A percentile compares a stretch with the other conserved stretches of the same genome.
Conservation (phyloP, 2,797 vertebrate genomes). For the Schizothorax lantsangensis region DNA sequence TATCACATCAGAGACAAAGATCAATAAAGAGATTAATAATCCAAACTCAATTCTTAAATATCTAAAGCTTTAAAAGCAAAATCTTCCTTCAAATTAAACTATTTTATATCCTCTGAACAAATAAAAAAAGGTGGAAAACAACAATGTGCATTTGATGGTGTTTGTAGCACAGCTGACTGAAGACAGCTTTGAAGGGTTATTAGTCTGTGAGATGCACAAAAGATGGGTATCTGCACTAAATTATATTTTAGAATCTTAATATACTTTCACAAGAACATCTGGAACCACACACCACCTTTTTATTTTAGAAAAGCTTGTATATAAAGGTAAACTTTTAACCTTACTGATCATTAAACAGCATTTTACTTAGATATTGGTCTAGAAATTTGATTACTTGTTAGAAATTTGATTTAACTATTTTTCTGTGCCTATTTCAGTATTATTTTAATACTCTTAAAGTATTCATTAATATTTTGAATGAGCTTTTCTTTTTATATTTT, state of each 20-base stretch:
- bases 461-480: background rate
- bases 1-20: background rate
- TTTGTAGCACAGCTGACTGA: constrained; percentile 11
- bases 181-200: constrained; percentile 39
- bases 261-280: background rate
- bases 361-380: background rate
- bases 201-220: constrained; percentile 22
- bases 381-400: too few species aligned
- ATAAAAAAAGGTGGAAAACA: constrained; percentile 26
- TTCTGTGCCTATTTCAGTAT: background rate
- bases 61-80: background rate
- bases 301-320: background rate
- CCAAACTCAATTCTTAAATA: background rate
- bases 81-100: background rate
- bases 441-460: background rate
- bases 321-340: background rate
- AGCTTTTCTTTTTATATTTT: background rate
- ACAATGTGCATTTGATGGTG: constrained; percentile 27
- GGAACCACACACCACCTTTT: background rate
- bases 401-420: too few species aligned
- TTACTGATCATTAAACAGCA: background rate
- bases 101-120: background rate
- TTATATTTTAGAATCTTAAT: background rate
- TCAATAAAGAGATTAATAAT: background rate
- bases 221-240: background rate